Base-by-base conservation (phyloP, 2,888 invertebrate genomes). In the Pristionchus fissidentatus region DNA sequence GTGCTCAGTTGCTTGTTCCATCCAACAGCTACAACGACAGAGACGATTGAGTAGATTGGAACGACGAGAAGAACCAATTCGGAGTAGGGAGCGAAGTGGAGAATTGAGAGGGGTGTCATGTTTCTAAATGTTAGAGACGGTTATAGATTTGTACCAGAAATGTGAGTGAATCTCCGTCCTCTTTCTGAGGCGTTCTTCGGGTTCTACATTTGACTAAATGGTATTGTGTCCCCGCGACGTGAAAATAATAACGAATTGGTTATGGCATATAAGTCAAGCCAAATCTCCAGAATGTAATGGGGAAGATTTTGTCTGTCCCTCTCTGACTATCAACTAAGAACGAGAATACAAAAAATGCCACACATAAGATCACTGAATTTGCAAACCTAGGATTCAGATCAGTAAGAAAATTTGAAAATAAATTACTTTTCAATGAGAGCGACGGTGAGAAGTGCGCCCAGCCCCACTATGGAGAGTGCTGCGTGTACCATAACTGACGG, bases 61-160 rank as follows among this genome's bases (percentile, higher is more conserved):
- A 88, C 87, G 10, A 88, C 85, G 19, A 88, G 84, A 10, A 88
- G 75, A 15, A 88, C 88, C n/a, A 87, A 84, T 83, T 88, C 88
- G 5, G 87, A 87, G 75, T 86, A 88, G 1, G 88, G 88, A 15
- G 88, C 88, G 78, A 87, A 87, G 4, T 84, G 77, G 22, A 85
- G 84, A n/a, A 86, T 83, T n/a, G 62, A 52, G 1, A 19, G 1
- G 26, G 66, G 49, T 38, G 49, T 55, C 83, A 70, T 83, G 7
- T 83, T 22, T 26, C 81, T 81, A n/a, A n/a, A n/a, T n/a, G n/a
- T n/a, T n/a, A n/a, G n/a, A n/a, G n/a, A n/a, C n/a, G n/a, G n/a
- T n/a, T n/a, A n/a, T n/a, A n/a, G n/a, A n/a, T n/a, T n/a, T n/a
- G n/a, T n/a, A n/a, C n/a, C n/a, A n/a, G n/a, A n/a, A n/a, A n/a